Conservation (phyloP, 2,888 invertebrate genomes). For the Oxyscelio sp. region DNA sequence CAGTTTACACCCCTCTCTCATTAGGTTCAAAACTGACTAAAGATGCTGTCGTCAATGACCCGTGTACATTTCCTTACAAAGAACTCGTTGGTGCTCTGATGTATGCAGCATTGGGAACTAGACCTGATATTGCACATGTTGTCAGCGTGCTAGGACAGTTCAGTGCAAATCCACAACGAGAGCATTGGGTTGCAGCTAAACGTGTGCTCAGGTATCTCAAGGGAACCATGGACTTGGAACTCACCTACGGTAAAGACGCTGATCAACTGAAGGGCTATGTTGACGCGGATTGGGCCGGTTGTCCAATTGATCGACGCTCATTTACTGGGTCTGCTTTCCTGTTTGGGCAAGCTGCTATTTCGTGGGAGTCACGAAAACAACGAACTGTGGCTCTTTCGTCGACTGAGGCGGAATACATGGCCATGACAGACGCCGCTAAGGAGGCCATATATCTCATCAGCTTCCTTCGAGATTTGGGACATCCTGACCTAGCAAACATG, state of each 20-base stretch:
- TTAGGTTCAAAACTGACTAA: slow-evolving; percentile 9
- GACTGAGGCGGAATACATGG: no score
- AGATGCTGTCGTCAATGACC: background rate
- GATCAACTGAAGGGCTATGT: background rate
- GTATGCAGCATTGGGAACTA: slow-evolving; percentile 63
- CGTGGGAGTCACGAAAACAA: slow-evolving; percentile 18
- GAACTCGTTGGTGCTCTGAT: slow-evolving; percentile 60
- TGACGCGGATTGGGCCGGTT: slow-evolving; percentile 26
- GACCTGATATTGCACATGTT: no score
- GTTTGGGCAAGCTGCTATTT: background rate
- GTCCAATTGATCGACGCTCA: slow-evolving; percentile 6
- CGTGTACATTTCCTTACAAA: slow-evolving; percentile 29
- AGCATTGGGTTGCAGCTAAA: slow-evolving; percentile 63
- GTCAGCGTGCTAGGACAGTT: slow-evolving; percentile 67
- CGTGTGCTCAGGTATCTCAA: slow-evolving; percentile 49
- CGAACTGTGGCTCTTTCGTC: no score
- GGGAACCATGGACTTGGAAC: slow-evolving; percentile 7
- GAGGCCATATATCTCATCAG: no score
- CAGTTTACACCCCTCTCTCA: slow-evolving; percentile 77
- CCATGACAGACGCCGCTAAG: no score
- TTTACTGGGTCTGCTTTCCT: slow-evolving; percentile 20
- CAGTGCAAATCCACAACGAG: slow-evolving; percentile 17
- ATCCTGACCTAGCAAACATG: no score
- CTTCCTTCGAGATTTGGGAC: no score
- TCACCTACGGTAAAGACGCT: background rate